These are phyloP conservation scores for Colius striatus DNA, from an alignment of 2,113 vertebrate genomes.

Conservation along the genomic window DNA sequence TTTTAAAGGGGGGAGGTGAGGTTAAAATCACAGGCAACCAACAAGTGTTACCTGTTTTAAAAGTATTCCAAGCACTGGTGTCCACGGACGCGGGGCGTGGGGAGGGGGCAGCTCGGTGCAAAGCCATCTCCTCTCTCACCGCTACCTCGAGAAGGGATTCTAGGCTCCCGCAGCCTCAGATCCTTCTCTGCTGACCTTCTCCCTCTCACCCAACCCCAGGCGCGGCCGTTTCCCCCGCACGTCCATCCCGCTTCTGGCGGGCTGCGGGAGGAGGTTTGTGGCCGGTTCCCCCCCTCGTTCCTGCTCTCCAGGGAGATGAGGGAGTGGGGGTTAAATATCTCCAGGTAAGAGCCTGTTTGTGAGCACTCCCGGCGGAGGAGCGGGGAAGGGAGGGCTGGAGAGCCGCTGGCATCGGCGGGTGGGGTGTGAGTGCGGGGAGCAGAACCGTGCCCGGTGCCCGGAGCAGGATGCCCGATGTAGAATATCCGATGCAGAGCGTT, in stretches of 20 bases:
- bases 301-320: not conserved
- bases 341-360: not conserved
- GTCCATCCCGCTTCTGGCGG: not conserved
- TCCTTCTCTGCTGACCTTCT: not conserved
- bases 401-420: not conserved
- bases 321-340: not conserved
- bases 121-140: not conserved
- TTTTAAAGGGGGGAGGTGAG: constrained; percentile 1
- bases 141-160: not conserved
- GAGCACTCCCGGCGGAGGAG: not conserved
- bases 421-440: rapidly evolving
- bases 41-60: constrained; percentile 56
- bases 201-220: not conserved
- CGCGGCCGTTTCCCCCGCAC: not conserved
- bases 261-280: not conserved
- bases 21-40: constrained; percentile 46
- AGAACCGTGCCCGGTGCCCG: not conserved
- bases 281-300: not conserved
- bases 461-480: no score
- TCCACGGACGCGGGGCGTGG: not conserved
- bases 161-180: not conserved
- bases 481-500: no score
- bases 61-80: not conserved
- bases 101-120: not conserved
- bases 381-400: not conserved